Evolutionary conservation across 2,888 invertebrate species (phyloP), one percentile per base, ranked within the genome.

Genomic region (Margaritifera margaritifera): DNA sequence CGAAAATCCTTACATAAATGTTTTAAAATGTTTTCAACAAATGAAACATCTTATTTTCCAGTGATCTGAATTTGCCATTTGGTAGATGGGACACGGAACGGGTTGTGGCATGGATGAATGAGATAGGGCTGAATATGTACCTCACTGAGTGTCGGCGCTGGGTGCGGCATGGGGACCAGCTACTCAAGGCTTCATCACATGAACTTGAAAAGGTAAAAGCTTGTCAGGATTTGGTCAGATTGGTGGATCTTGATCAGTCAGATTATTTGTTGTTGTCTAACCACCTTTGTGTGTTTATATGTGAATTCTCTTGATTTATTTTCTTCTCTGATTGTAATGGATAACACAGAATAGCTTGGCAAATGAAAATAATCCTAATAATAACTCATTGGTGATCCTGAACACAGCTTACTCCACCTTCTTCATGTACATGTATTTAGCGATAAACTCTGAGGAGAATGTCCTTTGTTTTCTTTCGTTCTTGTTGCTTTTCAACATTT

Each of bases 131-230:
- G 50, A 87, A 86, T 76, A 87, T 93, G 85, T 98, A 97, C 89
- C 93, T 94, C 57, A 91, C 93, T 0, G 95, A 96, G 72, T 94
- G 94, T 22, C 94, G 94, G 81, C 92, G 94, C 66, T 97, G 97
- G 96, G 93, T 97, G 1, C 94, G 94, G 77, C 93, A 93, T 53
- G 94, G 96, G 11, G 92, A 94, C 0, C 94, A 96, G 75, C 90
- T 99, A 54, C 93, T 91, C 61, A 93, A 94, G 79, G 94, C 95
- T 8, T 93, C 95, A 0, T 93, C 93, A 8, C 92, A 93, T 79
- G 95, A 96, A 80, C 93, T 98, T 55, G 99, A 99, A 89, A 97
- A 96, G 90, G 92, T 92, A 74, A 24, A 19, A 60, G 20, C 20
- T 22, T 55, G 2, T 55, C 8, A 4, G 42, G 42, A 42, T 42